Conservation (phyloP, 2,888 invertebrate species). For the Volucella bombylans region DNA sequence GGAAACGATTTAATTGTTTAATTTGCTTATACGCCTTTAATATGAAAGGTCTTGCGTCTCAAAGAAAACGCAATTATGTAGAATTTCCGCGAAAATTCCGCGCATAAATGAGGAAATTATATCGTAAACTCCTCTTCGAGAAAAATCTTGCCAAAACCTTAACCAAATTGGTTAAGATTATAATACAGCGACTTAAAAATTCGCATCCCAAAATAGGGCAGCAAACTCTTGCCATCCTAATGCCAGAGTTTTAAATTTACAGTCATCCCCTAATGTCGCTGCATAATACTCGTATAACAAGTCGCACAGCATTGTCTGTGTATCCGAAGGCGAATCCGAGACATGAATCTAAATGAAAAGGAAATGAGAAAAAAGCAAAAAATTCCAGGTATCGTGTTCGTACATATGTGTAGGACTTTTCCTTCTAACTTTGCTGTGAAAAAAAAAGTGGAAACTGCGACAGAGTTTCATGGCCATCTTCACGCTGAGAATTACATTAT, state of each 20-base stretch:
- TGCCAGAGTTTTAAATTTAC: constrained; percentile 64
- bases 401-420: constrained; percentile 18
- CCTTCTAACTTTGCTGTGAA: constrained; percentile 3
- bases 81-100: too few relatives aligned
- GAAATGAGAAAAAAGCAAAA: constrained; percentile 1
- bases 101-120: too few relatives aligned
- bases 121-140: too few relatives aligned
- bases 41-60: too few relatives aligned
- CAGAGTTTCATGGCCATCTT: constrained; percentile 35
- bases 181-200: too few relatives aligned
- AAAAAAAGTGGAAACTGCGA: constrained; percentile 33
- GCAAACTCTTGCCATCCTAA: background rate
- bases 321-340: constrained; percentile 39
- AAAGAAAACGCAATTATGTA: too few relatives aligned
- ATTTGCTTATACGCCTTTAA: too few relatives aligned
- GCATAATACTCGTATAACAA: background rate
- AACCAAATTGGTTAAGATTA: too few relatives aligned
- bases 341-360: constrained; percentile 53
- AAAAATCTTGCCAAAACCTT: too few relatives aligned
- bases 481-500: constrained; percentile 47
- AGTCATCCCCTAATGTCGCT: constrained; percentile 48
- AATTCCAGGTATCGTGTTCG: constrained; percentile 32
- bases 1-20: too few relatives aligned
- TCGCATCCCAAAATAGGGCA: too few relatives aligned
- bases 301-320: constrained; percentile 32